Percentiles rank a stretch among this genome's conserved stretches.
These are phyloP conservation scores for Sphyrna mokarran DNA, from an alignment of 2,113 vertebrate genomes.

Conservation along the genomic window DNA sequence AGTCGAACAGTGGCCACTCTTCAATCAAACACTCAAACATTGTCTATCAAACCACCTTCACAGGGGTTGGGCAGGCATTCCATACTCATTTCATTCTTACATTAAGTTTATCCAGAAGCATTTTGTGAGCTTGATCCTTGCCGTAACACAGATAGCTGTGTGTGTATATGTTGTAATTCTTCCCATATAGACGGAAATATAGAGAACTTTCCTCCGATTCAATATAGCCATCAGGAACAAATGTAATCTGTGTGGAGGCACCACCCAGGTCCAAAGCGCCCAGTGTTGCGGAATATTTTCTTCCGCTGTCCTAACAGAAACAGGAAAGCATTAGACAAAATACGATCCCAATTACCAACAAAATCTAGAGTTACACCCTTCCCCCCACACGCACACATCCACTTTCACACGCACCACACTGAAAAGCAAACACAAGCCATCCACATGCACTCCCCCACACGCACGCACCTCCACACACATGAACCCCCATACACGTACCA, in stretches of 20 bases:
- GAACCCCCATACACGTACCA: too few relatives aligned
- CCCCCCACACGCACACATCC: too few relatives aligned
- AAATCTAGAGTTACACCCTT: neutral
- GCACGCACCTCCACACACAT: too few relatives aligned
- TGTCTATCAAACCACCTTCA: neutral
- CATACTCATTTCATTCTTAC: constrained; percentile 50
- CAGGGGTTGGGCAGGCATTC: constrained; percentile 41
- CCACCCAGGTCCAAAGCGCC: constrained; percentile 93
- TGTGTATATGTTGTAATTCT: constrained; percentile 78
- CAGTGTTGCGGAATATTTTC: constrained; percentile 56
- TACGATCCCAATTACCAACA: neutral
- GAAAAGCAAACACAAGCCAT: too few relatives aligned
- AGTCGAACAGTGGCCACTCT: neutral
- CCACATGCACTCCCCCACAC: too few relatives aligned
- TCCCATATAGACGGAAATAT: constrained; percentile 82
- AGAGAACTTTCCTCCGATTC: constrained; percentile 63
- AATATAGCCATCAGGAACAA: constrained; percentile 55
- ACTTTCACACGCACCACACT: neutral
- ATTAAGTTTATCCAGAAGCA: constrained; percentile 59
- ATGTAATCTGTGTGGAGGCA: constrained; percentile 95
- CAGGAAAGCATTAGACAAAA: neutral
- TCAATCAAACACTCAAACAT: neutral
- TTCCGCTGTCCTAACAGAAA: neutral
- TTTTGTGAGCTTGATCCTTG: constrained; percentile 78
- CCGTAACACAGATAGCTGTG: constrained; percentile 96